Percentiles rank a stretch among this genome's conserved stretches.
These are phyloP conservation scores for Palloptera scutellata DNA, from an alignment of 2,888 invertebrate genomes.

Conservation along the genomic window DNA sequence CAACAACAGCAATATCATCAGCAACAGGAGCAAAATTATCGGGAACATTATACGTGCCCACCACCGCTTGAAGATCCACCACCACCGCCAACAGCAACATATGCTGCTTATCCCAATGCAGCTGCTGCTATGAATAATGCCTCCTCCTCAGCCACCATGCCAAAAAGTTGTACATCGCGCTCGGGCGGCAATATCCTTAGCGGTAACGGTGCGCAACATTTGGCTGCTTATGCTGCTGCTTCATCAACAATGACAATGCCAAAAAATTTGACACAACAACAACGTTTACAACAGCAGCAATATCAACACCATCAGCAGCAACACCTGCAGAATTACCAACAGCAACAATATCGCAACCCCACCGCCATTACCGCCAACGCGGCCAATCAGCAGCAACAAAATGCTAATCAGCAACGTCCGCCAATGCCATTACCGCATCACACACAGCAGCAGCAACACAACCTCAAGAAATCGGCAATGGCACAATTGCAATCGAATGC, in stretches of 20 bases:
- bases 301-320: conserved; percentile 45
- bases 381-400: conserved; percentile 45
- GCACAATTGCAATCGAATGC: conserved; percentile 41
- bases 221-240: conserved; percentile 51
- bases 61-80: conserved; percentile 62
- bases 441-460: conserved; percentile 42
- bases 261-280: conserved; percentile 50
- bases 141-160: conserved; percentile 56
- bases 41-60: conserved; percentile 58
- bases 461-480: conserved; percentile 50
- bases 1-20: conserved; percentile 35
- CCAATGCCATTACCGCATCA: conserved; percentile 42
- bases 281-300: conserved; percentile 48
- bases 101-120: not conserved
- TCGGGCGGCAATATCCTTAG: conserved; percentile 8
- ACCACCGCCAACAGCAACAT: conserved; percentile 53
- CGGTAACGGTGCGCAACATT: conserved; percentile 40
- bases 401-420: conserved; percentile 44
- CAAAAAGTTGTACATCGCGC: conserved; percentile 45
- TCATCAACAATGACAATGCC: conserved; percentile 56
- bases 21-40: conserved; percentile 39
- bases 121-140: conserved; percentile 25
- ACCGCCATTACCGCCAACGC: conserved; percentile 52
- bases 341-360: conserved; percentile 53
- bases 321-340: conserved; percentile 46